Percentiles rank a stretch among this genome's conserved stretches.
Conservation (phyloP, 30 jellyfish, hydroid and myxozoan genomes). For the Pseudorhiza aurosa region DNA sequence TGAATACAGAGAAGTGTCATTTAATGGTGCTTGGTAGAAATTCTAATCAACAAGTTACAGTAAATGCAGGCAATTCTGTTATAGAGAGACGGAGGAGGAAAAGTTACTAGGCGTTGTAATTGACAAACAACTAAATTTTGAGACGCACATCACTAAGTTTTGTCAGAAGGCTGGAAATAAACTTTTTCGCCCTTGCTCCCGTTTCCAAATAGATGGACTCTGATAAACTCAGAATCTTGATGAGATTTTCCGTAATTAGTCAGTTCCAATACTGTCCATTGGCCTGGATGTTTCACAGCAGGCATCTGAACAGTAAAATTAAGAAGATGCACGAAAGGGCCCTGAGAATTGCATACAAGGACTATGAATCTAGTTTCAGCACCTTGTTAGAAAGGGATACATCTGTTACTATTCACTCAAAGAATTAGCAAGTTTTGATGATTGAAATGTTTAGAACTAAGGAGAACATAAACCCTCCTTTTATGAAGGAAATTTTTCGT, state of each 20-base stretch:
- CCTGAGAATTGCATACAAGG: background rate
- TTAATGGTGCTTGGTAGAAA: constrained; percentile 12
- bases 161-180: too few species aligned
- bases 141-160: constrained; percentile 11
- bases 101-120: too few species aligned
- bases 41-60: constrained; percentile 5
- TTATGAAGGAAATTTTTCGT: background rate
- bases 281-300: constrained; percentile 18
- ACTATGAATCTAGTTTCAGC: too few species aligned
- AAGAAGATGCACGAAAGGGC: background rate
- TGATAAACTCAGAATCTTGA: constrained; percentile 1
- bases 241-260: constrained; percentile 5
- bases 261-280: constrained; percentile 31
- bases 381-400: too few species aligned
- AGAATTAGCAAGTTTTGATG: background rate
- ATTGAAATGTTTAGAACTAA: background rate
- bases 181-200: background rate
- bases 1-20: constrained; percentile 42
- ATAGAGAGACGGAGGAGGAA: too few species aligned
- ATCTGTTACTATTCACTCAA: background rate
- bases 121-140: too few species aligned
- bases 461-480: background rate
- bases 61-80: background rate
- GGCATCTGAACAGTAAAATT: background rate
- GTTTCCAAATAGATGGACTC: constrained; percentile 1